These are phyloP conservation scores for Daphoenositta chrysoptera DNA, from an alignment of 2,113 vertebrate species.

Conservation along the genomic window DNA sequence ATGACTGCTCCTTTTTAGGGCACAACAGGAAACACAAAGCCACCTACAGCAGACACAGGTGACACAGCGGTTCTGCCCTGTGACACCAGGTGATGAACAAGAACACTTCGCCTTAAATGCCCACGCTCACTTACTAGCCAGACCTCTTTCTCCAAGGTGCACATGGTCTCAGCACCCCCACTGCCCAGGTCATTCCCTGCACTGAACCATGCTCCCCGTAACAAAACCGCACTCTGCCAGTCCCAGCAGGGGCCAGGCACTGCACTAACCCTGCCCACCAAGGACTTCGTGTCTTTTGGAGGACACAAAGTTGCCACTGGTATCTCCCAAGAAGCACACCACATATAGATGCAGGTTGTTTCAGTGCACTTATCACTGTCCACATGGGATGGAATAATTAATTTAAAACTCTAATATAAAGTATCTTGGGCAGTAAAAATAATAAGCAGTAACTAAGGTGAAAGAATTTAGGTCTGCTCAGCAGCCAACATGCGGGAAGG, in stretches of 20 bases:
- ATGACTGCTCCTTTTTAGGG: not conserved
- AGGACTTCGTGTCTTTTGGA: accelerated
- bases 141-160: not conserved
- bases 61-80: not conserved
- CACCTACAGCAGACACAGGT: not conserved
- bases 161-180: not conserved
- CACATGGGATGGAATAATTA: not conserved
- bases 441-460: not conserved
- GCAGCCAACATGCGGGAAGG: not conserved
- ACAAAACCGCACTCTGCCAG: not conserved
- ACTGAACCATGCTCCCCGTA: not conserved
- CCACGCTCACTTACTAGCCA: not conserved
- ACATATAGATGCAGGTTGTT: not conserved
- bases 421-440: not conserved
- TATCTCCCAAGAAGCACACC: not conserved
- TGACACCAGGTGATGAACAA: not conserved
- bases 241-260: not conserved
- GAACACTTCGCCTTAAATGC: not conserved
- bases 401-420: not conserved
- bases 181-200: not conserved
- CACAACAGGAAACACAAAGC: not conserved
- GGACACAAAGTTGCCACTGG: not conserved
- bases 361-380: not conserved
- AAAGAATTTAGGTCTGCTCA: not conserved
- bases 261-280: not conserved